These are phyloP conservation scores for Chrysopa pallens DNA, from an alignment of 1,140 invertebrate species.

Conservation along the genomic window DNA sequence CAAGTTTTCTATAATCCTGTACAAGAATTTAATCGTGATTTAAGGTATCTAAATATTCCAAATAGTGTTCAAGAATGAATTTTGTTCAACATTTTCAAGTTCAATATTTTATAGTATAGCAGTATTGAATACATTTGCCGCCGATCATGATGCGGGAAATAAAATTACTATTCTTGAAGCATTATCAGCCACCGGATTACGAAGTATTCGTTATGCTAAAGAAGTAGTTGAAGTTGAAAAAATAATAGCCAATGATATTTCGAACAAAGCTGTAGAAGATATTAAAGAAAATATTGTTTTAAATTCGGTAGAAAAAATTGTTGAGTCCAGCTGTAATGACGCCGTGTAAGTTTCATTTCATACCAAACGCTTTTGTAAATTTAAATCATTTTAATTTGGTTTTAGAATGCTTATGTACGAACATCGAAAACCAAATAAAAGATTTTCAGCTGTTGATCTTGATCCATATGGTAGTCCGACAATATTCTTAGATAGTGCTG, in stretches of 20 bases:
- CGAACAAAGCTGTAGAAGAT: constrained; percentile 64
- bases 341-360: constrained; percentile 44
- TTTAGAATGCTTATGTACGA: constrained; percentile 71
- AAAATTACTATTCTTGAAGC: constrained; percentile 70
- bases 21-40: constrained; percentile 91
- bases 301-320: constrained; percentile 59
- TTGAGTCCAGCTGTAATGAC: constrained; percentile 59
- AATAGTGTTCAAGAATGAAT: constrained; percentile 3
- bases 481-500: constrained; percentile 81
- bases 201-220: constrained; percentile 91
- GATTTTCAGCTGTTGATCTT: constrained; percentile 83
- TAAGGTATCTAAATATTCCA: constrained; percentile 43
- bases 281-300: constrained; percentile 67
- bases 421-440: constrained; percentile 38
- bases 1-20: constrained; percentile 95
- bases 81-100: constrained; percentile 1
- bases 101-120: constrained; percentile 27
- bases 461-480: constrained; percentile 96
- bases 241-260: constrained; percentile 90
- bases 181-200: constrained; percentile 81
- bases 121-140: constrained; percentile 36
- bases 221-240: constrained; percentile 69
- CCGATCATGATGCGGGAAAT: constrained; percentile 32
- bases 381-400: constrained; percentile 8
- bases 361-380: not conserved